These are phyloP conservation scores for Catocala nupta DNA, from an alignment of 2,888 invertebrate genomes.

Conservation along the genomic window DNA sequence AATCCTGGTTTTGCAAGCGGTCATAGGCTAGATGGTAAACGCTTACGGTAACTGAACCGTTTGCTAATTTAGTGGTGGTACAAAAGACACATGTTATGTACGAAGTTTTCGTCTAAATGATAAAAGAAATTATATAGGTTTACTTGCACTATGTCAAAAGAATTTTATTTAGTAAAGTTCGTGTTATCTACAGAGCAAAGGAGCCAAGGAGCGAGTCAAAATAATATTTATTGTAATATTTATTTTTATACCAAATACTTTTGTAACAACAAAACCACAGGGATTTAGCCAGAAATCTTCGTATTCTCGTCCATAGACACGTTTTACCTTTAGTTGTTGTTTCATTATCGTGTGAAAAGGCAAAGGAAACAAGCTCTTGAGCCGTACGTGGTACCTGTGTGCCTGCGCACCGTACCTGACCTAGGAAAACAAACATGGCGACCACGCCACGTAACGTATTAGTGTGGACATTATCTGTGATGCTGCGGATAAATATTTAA, in stretches of 20 bases:
- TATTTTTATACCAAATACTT: slow-evolving; percentile 28
- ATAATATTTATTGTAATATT: slow-evolving; percentile 21
- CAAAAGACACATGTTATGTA: no score
- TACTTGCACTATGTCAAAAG: no score
- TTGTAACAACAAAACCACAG: slow-evolving; percentile 40
- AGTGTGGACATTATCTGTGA: slow-evolving; percentile 59
- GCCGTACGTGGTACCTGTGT: slow-evolving; percentile 74
- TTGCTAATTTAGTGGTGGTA: no score
- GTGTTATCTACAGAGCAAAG: no score
- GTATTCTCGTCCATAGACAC: slow-evolving; percentile 57
- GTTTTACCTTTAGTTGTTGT: slow-evolving; percentile 67
- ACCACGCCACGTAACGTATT: slow-evolving; percentile 36
- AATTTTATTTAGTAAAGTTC: no score
- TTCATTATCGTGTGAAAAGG: slow-evolving; percentile 79
- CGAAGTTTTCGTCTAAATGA: no score
- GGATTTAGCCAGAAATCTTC: slow-evolving; percentile 40
- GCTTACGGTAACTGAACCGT: no score
- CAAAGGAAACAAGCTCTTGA: slow-evolving; percentile 76
- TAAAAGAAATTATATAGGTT: no score
- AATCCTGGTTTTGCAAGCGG: no score
- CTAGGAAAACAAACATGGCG: slow-evolving; percentile 84
- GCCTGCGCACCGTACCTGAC: slow-evolving; percentile 80
- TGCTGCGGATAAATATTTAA: slow-evolving; percentile 21
- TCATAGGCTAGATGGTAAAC: no score
- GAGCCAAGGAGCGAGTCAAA: neutral